Evolutionary conservation across 2,113 vertebrate genomes (phyloP), one percentile per base, ranked within the genome.

Genomic region (Aphyosemion australe): DNA sequence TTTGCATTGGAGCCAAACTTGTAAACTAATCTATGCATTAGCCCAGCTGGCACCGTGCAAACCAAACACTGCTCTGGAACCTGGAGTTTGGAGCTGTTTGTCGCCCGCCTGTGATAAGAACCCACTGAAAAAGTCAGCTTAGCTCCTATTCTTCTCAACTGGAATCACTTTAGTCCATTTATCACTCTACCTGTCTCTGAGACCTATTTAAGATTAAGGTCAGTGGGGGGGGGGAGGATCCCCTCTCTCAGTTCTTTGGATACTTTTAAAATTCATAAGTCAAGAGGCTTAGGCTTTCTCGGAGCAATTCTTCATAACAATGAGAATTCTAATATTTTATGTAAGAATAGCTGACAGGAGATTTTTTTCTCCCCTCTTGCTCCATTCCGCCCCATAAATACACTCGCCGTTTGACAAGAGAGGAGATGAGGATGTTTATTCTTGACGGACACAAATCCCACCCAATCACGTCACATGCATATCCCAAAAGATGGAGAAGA

Each of bases 171-270:
- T 70, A 89, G 82, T 72, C 85, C 89, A 85, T 88, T 91, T 91
- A 90, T 89, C 90, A 77, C 68, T 71, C 87, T 92, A 94, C 92
- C 92, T 93, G 92, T 93, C 91, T 92, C 59, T 20, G 79, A 87
- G 91, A 92, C 91, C 92, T 90, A 88, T 85, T 89, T 83, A 84
- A 92, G 92, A 93, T 94, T 93, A 93, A 91, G 91, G 90, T 92
- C 92, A 94, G 69, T 50, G 54, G 71, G 65, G 62, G 41, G 53
- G 0, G 43, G 69, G 69, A 74, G 62, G 69, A 59, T 74, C 65
- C 81, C 75, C 45, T 78, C 78, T 82, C 74, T 76, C 74, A 61
- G 72, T 77, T 84, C 87, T 92, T 83, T 70, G 65, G 88, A 80
- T 87, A 90, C 86, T 92, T 92, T 88, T 77, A 87, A 88, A 89